phyloP scores from a whole-genome alignment of 2,113 vertebrate genomes.

The Charadrius vociferus region DNA sequence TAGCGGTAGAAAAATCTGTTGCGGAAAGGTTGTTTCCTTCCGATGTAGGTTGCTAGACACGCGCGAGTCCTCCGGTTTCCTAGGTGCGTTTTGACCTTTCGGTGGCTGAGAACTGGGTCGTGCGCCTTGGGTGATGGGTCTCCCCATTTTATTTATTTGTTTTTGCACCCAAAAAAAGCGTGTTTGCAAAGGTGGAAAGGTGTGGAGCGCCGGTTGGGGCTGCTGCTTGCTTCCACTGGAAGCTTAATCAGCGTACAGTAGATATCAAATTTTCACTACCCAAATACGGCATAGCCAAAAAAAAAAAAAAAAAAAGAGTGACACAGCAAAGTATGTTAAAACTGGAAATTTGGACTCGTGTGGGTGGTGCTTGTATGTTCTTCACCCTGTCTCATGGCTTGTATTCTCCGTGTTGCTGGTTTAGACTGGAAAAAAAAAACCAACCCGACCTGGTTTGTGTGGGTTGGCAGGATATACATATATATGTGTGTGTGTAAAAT shows the following conservation, averaged over 20 bases:
- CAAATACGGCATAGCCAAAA: background rate
- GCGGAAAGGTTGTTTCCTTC: conserved; percentile 5
- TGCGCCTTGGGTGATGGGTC: background rate
- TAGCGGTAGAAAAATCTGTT: background rate
- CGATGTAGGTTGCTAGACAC: background rate
- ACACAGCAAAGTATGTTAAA: background rate
- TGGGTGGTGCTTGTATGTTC: background rate
- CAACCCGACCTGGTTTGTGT: background rate
- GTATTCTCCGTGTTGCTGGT: background rate
- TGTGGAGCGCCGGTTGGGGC: background rate
- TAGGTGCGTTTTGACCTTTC: conserved; percentile 14
- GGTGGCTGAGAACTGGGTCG: conserved; percentile 8
- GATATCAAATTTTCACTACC: background rate
- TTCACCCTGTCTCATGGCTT: background rate
- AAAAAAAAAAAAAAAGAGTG: background rate
- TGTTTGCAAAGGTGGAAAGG: background rate
- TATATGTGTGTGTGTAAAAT: background rate
- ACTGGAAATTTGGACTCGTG: background rate
- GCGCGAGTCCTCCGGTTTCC: background rate
- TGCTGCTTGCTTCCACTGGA: background rate
- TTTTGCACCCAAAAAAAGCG: background rate
- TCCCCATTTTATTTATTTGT: background rate
- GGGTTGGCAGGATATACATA: background rate
- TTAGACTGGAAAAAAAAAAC: background rate
- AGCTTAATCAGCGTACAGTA: background rate